A percentile compares a stretch with the other conserved stretches of the same genome.
Evolutionary conservation across 2,888 invertebrate species (phyloP).

Genomic region (Tubiluchus corallicola): DNA sequence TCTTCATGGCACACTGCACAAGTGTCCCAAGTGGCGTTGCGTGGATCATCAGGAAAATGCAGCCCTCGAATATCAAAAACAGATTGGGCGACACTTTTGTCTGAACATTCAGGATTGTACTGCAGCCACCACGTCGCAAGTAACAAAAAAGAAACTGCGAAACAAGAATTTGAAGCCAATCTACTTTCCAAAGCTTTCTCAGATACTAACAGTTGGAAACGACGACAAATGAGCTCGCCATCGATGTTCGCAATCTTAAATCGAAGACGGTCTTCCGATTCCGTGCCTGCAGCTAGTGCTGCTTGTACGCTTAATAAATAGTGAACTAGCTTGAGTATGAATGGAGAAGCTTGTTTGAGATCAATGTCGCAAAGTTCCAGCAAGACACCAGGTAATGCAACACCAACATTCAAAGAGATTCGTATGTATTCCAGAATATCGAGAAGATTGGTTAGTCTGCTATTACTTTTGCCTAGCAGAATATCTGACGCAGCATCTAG

Average conservation of each 20-base stretch:
- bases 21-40: neutral
- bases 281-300: neutral
- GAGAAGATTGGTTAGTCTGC: neutral
- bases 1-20: neutral
- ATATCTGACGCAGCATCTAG: neutral
- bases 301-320: neutral
- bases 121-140: neutral
- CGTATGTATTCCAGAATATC: neutral
- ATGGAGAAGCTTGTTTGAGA: neutral
- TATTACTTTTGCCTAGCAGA: neutral
- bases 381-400: neutral
- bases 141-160: neutral
- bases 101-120: neutral
- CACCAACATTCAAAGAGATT: neutral
- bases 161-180: neutral
- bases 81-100: conserved; percentile 1
- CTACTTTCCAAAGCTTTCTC: neutral
- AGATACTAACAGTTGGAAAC: neutral
- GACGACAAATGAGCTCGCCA: neutral
- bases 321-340: neutral
- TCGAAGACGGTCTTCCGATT: neutral
- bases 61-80: neutral
- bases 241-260: neutral
- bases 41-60: neutral
- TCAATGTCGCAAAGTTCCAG: neutral